Conservation (phyloP, 2,113 vertebrate genomes). For the Formicarius rufipectus region DNA sequence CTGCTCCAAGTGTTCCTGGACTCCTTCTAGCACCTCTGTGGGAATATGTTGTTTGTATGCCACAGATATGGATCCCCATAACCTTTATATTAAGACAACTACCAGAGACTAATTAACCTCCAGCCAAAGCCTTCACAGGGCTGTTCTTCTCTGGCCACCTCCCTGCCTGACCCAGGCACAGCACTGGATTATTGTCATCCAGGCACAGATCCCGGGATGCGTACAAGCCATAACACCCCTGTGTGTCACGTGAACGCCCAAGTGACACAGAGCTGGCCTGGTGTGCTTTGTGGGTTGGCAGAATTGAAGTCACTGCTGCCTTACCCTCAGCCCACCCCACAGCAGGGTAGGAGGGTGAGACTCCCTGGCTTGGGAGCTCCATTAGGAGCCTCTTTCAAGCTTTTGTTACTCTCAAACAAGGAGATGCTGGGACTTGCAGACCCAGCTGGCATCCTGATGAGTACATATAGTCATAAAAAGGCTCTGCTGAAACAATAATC, state of each 20-base stretch:
- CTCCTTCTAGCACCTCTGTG: background rate
- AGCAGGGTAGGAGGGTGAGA: background rate
- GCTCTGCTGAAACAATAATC: background rate
- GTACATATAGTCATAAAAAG: rapidly evolving
- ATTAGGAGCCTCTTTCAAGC: background rate
- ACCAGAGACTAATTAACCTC: background rate
- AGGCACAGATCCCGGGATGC: background rate
- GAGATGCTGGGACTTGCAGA: background rate
- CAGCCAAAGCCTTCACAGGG: background rate
- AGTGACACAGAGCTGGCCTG: background rate
- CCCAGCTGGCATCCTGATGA: background rate
- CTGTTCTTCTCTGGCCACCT: background rate
- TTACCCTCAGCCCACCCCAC: background rate
- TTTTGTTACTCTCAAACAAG: background rate
- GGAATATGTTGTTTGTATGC: background rate
- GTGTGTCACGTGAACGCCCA: background rate
- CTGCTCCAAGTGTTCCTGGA: background rate
- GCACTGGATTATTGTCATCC: background rate
- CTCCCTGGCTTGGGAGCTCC: background rate
- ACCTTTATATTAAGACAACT: background rate
- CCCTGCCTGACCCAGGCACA: background rate
- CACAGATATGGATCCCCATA: background rate
- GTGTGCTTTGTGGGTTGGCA: background rate
- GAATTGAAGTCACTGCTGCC: background rate
- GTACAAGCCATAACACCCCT: background rate